A percentile compares a stretch with the other conserved stretches of the same genome.
These are phyloP conservation scores for Accipiter cooperii DNA, from an alignment of 2,113 vertebrate genomes.

Conservation along the genomic window DNA sequence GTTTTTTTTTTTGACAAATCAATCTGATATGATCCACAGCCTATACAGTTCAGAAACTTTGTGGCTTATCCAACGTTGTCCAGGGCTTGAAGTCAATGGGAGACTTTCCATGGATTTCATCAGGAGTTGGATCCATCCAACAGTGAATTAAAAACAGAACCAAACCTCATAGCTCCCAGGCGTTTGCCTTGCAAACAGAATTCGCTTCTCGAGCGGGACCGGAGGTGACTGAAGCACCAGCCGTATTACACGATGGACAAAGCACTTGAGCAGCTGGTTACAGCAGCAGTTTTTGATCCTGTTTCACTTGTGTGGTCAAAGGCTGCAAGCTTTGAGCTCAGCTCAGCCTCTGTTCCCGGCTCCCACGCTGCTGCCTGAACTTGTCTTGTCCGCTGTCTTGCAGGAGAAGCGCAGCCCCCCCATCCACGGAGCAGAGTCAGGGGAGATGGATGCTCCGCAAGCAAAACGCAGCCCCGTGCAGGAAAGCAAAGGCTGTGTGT, in stretches of 20 bases:
- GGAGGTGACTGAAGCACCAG: background rate
- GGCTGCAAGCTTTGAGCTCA: background rate
- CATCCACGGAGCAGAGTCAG: accelerated
- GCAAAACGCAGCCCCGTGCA: background rate
- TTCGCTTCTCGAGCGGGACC: background rate
- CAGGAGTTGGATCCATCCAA: background rate
- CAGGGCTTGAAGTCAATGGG: background rate
- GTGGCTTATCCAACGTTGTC: accelerated
- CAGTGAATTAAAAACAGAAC: background rate
- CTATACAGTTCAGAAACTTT: background rate
- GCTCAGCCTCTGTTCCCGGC: background rate
- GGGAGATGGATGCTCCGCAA: background rate
- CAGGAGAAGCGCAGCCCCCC: background rate
- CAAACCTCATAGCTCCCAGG: background rate
- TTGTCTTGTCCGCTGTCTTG: background rate
- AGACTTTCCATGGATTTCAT: background rate
- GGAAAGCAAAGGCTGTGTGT: background rate
- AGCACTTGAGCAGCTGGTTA: background rate
- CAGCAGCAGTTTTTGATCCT: background rate
- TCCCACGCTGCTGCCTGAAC: background rate
- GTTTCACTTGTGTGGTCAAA: background rate
- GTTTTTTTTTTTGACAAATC: background rate
- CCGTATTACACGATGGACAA: accelerated
- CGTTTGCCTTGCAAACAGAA: background rate
- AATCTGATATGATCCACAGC: accelerated